Evolutionary conservation across 2,888 invertebrate species (phyloP).

Genomic region (Pollenia angustigena): DNA sequence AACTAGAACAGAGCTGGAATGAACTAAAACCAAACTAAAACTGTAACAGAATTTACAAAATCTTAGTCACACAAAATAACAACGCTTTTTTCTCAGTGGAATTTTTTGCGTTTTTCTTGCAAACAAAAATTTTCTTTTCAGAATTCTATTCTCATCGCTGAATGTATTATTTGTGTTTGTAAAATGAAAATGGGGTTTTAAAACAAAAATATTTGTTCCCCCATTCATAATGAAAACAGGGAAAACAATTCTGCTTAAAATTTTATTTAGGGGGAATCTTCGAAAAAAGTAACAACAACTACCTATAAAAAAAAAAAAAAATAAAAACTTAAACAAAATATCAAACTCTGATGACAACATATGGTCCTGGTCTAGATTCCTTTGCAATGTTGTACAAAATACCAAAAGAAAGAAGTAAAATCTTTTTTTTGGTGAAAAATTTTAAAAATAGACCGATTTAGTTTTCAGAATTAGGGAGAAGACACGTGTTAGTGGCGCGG

Average conservation of each 20-base stretch:
- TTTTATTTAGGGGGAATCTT: slow-evolving; percentile 59
- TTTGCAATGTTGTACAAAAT: slow-evolving; percentile 30
- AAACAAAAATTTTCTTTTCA: slow-evolving; percentile 22
- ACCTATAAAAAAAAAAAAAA: background rate
- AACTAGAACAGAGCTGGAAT: no score
- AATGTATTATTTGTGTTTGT: slow-evolving; percentile 37
- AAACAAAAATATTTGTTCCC: slow-evolving; percentile 48
- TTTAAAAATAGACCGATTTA: slow-evolving; percentile 62
- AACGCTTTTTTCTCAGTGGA: background rate
- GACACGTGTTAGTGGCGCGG: slow-evolving; percentile 71
- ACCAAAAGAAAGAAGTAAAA: slow-evolving; percentile 21
- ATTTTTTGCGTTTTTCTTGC: slow-evolving; percentile 31
- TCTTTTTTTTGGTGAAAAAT: slow-evolving; percentile 43
- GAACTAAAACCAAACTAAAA: no score
- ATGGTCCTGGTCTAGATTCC: slow-evolving; percentile 66
- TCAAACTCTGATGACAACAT: slow-evolving; percentile 71
- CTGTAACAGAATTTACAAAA: background rate
- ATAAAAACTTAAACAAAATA: slow-evolving; percentile 27
- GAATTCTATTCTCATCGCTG: slow-evolving; percentile 28
- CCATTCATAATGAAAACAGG: slow-evolving; percentile 71
- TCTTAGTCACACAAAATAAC: background rate
- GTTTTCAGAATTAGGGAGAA: slow-evolving; percentile 41
- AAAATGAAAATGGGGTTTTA: slow-evolving; percentile 45
- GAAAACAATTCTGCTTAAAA: slow-evolving; percentile 40
- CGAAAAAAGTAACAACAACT: slow-evolving; percentile 1